Evolutionary conservation across 2,113 vertebrate genomes (phyloP).

Genomic region (Monopterus albus): DNA sequence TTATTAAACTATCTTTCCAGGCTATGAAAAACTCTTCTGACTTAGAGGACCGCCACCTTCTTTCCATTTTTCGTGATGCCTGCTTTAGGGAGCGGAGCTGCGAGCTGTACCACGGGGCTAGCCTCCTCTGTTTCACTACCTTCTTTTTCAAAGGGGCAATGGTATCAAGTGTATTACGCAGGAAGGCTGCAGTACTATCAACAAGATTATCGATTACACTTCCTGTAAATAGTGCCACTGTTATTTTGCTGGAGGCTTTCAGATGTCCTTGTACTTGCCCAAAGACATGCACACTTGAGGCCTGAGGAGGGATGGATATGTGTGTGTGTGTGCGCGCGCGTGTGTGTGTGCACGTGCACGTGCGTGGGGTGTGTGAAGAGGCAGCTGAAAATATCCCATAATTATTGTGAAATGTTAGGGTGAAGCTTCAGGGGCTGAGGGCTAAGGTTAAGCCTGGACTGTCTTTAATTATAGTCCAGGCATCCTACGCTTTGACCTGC

Average conservation of each 20-base stretch:
- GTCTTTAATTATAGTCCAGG: conserved; percentile 78
- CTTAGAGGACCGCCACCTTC: too few relatives aligned
- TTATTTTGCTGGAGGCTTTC: neutral
- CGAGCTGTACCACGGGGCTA: too few relatives aligned
- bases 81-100: too few relatives aligned
- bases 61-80: too few relatives aligned
- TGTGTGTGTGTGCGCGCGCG: conserved; percentile 18
- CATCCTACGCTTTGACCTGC: conserved; percentile 34
- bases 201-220: too few relatives aligned
- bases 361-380: conserved; percentile 55
- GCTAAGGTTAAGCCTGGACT: conserved; percentile 80
- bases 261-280: conserved; percentile 19
- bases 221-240: neutral
- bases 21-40: too few relatives aligned
- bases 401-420: conserved; percentile 67
- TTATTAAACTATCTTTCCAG: too few relatives aligned
- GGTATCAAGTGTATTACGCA: too few relatives aligned
- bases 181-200: too few relatives aligned
- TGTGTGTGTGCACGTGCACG: conserved; percentile 15
- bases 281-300: conserved; percentile 30
- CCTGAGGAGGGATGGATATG: conserved; percentile 4
- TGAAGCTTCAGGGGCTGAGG: conserved; percentile 59
- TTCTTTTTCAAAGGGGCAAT: too few relatives aligned
- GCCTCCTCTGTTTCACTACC: too few relatives aligned
- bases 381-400: conserved; percentile 68